Conservation (phyloP, 2,888 invertebrate genomes). For the Cryptocephalus moraei region DNA sequence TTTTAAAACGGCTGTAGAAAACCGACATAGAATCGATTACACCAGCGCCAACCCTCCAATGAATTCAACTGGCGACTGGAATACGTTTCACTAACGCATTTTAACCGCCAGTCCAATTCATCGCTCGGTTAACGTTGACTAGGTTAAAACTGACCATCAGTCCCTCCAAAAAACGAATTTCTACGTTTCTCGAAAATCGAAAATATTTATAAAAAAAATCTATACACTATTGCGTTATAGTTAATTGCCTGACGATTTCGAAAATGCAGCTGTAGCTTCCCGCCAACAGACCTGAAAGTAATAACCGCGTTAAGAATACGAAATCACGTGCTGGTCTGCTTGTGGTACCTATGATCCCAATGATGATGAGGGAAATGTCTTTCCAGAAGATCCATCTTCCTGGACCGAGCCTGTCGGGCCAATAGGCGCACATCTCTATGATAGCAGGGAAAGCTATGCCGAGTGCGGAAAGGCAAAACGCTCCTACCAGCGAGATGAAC, state of each 20-base stretch:
- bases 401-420: conserved; percentile 49
- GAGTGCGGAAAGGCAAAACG: conserved; percentile 60
- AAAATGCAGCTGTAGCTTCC: conserved; percentile 47
- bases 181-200: too few relatives aligned
- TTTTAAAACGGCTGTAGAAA: too few relatives aligned
- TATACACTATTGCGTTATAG: not conserved
- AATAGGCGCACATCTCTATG: conserved; percentile 62
- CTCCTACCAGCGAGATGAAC: conserved; percentile 68
- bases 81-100: too few relatives aligned
- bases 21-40: too few relatives aligned
- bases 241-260: conserved; percentile 36
- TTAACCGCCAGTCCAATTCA: too few relatives aligned
- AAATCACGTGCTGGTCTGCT: not conserved
- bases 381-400: conserved; percentile 38
- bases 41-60: too few relatives aligned
- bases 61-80: conserved; percentile 4
- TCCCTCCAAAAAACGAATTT: too few relatives aligned
- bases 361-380: conserved; percentile 41
- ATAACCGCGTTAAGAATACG: not conserved
- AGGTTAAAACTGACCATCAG: too few relatives aligned
- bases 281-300: conserved; percentile 42
- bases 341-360: conserved; percentile 29
- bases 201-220: too few relatives aligned
- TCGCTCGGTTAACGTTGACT: too few relatives aligned
- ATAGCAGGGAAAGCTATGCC: conserved; percentile 67